phyloP scores from a whole-genome alignment of 2,797 vertebrate genomes.

The Chelidonichthys spinosus region DNA sequence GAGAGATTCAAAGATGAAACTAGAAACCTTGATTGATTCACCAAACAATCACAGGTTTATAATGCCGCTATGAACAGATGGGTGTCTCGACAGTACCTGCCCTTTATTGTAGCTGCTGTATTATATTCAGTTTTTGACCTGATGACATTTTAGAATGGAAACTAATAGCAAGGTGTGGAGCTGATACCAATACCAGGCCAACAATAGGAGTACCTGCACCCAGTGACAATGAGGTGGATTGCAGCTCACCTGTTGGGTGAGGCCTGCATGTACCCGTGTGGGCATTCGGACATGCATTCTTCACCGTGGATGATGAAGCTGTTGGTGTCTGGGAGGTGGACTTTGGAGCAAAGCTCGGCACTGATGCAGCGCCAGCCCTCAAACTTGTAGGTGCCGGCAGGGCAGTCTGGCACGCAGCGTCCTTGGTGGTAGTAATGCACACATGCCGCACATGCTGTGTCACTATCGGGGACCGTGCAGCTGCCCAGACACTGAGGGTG shows the following conservation, averaged over 20 bases:
- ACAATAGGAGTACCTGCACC: slow-evolving; percentile 19
- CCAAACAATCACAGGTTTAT: neutral
- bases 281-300: slow-evolving; percentile 95
- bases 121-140: slow-evolving; percentile 1
- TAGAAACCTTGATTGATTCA: slow-evolving; percentile 3
- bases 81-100: neutral
- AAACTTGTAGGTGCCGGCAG: slow-evolving; percentile 91
- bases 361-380: slow-evolving; percentile 98
- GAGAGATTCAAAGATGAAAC: neutral
- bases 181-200: neutral
- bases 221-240: neutral
- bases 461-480: slow-evolving; percentile 87
- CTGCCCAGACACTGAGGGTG: slow-evolving; percentile 96
- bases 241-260: slow-evolving; percentile 88
- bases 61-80: neutral
- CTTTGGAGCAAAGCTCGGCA: slow-evolving; percentile 88
- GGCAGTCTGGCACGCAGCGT: slow-evolving; percentile 91
- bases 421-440: slow-evolving; percentile 92
- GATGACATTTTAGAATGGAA: slow-evolving; percentile 10
- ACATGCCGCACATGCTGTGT: slow-evolving; percentile 91
- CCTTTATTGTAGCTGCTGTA: neutral
- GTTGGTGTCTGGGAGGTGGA: slow-evolving; percentile 85
- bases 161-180: slow-evolving; percentile 30
- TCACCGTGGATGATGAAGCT: slow-evolving; percentile 93
- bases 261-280: slow-evolving; percentile 91